Percentiles rank a stretch among this genome's conserved stretches.
phyloP scores from a whole-genome alignment of 1,140 invertebrate species.

The Brachionus asplanchnoidis region DNA sequence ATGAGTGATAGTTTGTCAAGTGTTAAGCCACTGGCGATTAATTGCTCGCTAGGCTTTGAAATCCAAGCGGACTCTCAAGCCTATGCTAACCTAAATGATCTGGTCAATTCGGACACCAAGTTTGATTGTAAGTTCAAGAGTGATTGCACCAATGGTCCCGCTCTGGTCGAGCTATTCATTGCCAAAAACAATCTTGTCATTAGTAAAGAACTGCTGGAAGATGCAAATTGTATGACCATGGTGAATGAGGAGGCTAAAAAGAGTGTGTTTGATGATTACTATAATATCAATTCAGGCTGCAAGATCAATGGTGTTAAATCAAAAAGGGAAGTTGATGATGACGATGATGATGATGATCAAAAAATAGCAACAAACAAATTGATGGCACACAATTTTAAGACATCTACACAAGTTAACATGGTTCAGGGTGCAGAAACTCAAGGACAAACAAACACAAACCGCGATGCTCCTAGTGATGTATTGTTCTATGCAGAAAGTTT shows the following conservation, averaged over 20 bases:
- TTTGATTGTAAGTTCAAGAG: background rate
- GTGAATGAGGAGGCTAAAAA: background rate
- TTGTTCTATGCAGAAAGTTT: background rate
- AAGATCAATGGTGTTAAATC: background rate
- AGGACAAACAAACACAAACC: background rate
- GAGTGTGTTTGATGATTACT: background rate
- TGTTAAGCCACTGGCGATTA: background rate
- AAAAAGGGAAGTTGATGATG: background rate
- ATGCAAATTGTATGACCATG: background rate
- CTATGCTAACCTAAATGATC: background rate
- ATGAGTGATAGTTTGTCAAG: background rate
- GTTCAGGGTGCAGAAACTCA: background rate
- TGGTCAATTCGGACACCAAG: conserved; percentile 1
- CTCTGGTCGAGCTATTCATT: background rate
- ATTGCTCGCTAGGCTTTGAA: background rate
- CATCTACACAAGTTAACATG: background rate
- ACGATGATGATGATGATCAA: background rate
- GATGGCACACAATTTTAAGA: background rate
- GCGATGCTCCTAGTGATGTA: background rate
- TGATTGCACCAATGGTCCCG: background rate
- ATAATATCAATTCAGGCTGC: background rate
- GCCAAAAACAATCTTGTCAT: background rate
- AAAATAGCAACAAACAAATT: background rate
- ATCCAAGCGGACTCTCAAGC: background rate
- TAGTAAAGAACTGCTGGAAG: background rate